A percentile compares a stretch with the other conserved stretches of the same genome.
Conservation (phyloP, 35 echinoderm and acorn worm genomes). For the Lytechinus pictus region DNA sequence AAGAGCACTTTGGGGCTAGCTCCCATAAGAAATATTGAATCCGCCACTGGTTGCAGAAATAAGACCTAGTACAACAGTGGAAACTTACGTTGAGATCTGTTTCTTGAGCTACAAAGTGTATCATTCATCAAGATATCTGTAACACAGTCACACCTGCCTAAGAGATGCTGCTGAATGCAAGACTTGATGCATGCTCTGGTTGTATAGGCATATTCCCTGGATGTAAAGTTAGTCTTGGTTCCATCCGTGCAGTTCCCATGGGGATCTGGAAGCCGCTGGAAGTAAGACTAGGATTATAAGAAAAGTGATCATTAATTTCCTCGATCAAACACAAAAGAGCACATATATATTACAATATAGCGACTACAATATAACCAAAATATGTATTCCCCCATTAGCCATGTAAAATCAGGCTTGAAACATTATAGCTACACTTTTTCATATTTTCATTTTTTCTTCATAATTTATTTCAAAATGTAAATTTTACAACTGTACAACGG, state of each 20-base stretch:
- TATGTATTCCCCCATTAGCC: too few species aligned
- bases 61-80: neutral
- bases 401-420: too few species aligned
- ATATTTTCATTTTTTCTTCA: too few species aligned
- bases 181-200: slow-evolving; percentile 50
- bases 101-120: slow-evolving; percentile 43
- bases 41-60: too few species aligned
- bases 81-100: slow-evolving; percentile 69
- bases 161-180: slow-evolving; percentile 62
- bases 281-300: neutral
- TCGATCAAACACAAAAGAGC: too few species aligned
- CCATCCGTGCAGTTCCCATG: slow-evolving; percentile 70
- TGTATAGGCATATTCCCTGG: slow-evolving; percentile 50
- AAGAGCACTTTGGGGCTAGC: neutral
- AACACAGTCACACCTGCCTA: slow-evolving; percentile 59
- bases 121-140: slow-evolving; percentile 63
- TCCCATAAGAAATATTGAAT: too few species aligned
- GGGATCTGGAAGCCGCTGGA: slow-evolving; percentile 47
- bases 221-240: slow-evolving; percentile 48
- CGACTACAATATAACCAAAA: too few species aligned
- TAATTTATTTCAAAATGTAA: too few species aligned
- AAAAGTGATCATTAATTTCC: neutral
- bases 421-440: too few species aligned
- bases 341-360: too few species aligned
- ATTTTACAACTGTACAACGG: too few species aligned